These are phyloP conservation scores for Hemithea aestivaria DNA, from an alignment of 2,888 invertebrate genomes.

Conservation along the genomic window DNA sequence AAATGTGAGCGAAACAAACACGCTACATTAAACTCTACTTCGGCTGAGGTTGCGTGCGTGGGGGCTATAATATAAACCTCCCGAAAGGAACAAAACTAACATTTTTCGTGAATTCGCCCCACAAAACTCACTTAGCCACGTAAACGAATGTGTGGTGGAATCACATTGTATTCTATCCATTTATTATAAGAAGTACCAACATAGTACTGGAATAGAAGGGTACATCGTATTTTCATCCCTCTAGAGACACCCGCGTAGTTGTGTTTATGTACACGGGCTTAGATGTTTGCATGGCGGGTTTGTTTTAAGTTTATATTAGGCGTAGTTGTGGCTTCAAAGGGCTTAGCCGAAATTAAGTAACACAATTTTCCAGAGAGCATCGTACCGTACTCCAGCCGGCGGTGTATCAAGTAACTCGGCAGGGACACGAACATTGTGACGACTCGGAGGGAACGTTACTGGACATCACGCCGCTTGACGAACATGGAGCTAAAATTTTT, in stretches of 20 bases:
- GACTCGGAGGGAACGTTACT: conserved; percentile 83
- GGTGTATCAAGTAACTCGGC: conserved; percentile 85
- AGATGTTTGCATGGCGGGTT: conserved; percentile 18
- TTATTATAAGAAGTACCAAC: conserved; percentile 8
- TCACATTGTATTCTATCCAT: conserved; percentile 6
- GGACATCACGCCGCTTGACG: conserved; percentile 84
- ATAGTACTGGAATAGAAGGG: conserved; percentile 5
- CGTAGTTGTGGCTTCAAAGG: conserved; percentile 23
- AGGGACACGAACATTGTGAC: conserved; percentile 85
- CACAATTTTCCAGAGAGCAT: conserved; percentile 61
- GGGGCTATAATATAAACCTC: conserved; percentile 22
- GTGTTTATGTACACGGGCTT: conserved; percentile 16
- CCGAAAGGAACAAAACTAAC: conserved; percentile 23
- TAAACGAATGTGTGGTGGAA: conserved; percentile 22
- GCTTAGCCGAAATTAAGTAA: conserved; percentile 5
- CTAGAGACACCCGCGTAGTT: conserved; percentile 19
- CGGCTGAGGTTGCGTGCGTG: conserved; percentile 21
- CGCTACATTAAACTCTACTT: conserved; percentile 17
- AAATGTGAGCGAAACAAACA: conserved; percentile 16
- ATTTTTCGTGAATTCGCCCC: conserved; percentile 24
- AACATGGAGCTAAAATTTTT: conserved; percentile 82
- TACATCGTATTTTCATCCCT: conserved; percentile 11
- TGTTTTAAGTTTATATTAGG: conserved; percentile 26
- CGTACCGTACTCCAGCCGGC: conserved; percentile 78
- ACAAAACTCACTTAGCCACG: conserved; percentile 17